Conservation (phyloP, 2,113 vertebrate genomes). For the Gallinago jamesoni region DNA sequence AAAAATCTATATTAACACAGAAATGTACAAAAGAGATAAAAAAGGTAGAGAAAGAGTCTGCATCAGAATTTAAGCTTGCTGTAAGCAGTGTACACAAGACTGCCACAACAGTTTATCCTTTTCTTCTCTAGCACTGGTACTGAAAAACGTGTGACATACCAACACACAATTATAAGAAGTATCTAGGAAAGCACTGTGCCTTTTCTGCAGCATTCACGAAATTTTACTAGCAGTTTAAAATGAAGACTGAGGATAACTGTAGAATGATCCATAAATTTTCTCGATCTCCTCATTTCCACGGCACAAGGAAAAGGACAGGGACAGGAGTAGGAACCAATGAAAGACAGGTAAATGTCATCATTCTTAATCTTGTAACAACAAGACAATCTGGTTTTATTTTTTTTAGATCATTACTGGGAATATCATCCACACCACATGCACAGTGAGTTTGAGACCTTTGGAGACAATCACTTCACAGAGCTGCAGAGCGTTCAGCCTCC, state of each 20-base stretch:
- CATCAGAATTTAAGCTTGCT: neutral
- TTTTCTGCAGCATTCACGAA: neutral
- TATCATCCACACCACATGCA: conserved; percentile 86
- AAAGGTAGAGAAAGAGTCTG: neutral
- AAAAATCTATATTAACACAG: neutral
- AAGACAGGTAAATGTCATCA: neutral
- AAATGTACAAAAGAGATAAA: neutral
- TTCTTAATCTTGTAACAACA: neutral
- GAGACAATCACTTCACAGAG: conserved; percentile 93
- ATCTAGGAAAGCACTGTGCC: neutral
- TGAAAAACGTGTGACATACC: neutral
- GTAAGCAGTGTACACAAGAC: neutral
- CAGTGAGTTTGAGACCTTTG: conserved; percentile 88
- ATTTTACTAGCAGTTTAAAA: neutral
- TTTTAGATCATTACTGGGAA: conserved; percentile 91
- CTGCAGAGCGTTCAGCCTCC: conserved; percentile 92
- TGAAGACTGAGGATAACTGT: neutral
- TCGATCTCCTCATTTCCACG: neutral
- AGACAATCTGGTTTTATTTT: neutral
- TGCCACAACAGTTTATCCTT: neutral
- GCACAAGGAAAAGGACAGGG: neutral
- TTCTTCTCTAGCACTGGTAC: neutral
- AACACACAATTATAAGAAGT: neutral
- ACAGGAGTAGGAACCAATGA: neutral
- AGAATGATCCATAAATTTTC: neutral